Evolutionary conservation across 92 coral and sea anemone species (phyloP).

Genomic region (Paragorgia papillata): DNA sequence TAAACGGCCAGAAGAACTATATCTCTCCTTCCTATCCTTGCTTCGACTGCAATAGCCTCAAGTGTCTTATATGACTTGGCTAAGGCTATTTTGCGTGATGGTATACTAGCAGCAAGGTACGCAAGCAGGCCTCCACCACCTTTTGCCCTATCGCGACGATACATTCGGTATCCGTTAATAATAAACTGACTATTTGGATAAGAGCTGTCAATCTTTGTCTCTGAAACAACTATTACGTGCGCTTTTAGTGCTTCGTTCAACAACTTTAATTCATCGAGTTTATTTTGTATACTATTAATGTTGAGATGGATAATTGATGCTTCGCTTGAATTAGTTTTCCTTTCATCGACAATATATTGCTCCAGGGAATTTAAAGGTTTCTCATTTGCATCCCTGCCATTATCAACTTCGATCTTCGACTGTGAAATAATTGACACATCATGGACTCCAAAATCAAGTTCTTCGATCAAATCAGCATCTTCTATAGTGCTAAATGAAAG

Average conservation of each 20-base stretch:
- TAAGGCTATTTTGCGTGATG: slow-evolving; percentile 43
- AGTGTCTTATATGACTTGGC: slow-evolving; percentile 44
- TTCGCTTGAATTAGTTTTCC: too few relatives aligned
- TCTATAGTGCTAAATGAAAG: too few relatives aligned
- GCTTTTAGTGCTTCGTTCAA: slow-evolving; percentile 34
- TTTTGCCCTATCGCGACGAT: slow-evolving; percentile 56
- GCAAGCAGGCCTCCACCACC: slow-evolving; percentile 65
- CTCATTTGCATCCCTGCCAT: too few relatives aligned
- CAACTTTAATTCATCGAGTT: slow-evolving; percentile 42
- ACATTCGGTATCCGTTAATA: slow-evolving; percentile 48
- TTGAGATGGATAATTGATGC: slow-evolving; percentile 50
- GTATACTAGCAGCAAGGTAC: slow-evolving; percentile 35
- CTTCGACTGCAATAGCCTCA: slow-evolving; percentile 55
- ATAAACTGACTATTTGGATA: slow-evolving; percentile 57
- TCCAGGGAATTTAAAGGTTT: too few relatives aligned
- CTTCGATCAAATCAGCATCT: too few relatives aligned
- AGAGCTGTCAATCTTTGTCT: slow-evolving; percentile 55
- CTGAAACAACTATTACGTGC: slow-evolving; percentile 47
- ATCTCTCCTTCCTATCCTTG: slow-evolving; percentile 28
- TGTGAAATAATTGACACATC: too few relatives aligned
- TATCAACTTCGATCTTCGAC: too few relatives aligned
- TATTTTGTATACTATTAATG: slow-evolving; percentile 59
- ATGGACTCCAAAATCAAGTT: too few relatives aligned
- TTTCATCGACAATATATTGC: too few relatives aligned
- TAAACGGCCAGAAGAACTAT: slow-evolving; percentile 56